Base-by-base conservation (phyloP, 2,797 vertebrate species). In the Triplophysa bombifrons region DNA sequence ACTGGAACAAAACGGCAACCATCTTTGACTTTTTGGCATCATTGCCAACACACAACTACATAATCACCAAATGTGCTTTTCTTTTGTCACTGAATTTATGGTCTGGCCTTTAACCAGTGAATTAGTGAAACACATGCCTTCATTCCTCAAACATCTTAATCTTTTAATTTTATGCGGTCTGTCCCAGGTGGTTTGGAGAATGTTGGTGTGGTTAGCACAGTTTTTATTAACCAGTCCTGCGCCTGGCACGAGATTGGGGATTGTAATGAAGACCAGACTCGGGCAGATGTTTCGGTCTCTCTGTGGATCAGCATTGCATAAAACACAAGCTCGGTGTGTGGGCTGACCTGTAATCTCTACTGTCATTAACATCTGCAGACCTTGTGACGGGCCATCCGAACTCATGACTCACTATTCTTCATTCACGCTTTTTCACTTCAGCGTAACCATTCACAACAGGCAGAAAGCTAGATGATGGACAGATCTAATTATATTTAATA, bases 401-500 rank as follows among this genome's bases (percentile, higher is more conserved):
- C 34, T 13, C 10, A 38, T 63, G 67, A 41, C 44, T 63, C 30
- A 34, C 50, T n/a, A 38, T 46, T 48, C 69, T 80, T 22, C 50
- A 66, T 66, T 80, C 38, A 80, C 38, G 65, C 60, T 55, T 65
- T 48, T 53, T 78, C 56, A 12, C n/a, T 64, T 20, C 11, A 46
- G 58, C 63, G 16, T 72, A 72, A 79, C 38, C 50, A 65, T n/a
- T 34, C 53, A 34, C 60, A 44, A 46, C 13, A 1, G 4, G 13
- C 61, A 25, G 13, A 66, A 22, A 65, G 60, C 34, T 48, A 46
- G 19, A 66, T 73, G 77, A 79, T 58, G 68, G 77, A 72, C 61
- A 72, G 69, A 50, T 66, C 50, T 73, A 73, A 66, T 80, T 73
- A 66, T 48, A 73, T 58, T 80, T 58, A 66, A 73, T 72, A 80